phyloP scores from a whole-genome alignment of 2,113 vertebrate genomes.

The Gracilinanus agilis region DNA sequence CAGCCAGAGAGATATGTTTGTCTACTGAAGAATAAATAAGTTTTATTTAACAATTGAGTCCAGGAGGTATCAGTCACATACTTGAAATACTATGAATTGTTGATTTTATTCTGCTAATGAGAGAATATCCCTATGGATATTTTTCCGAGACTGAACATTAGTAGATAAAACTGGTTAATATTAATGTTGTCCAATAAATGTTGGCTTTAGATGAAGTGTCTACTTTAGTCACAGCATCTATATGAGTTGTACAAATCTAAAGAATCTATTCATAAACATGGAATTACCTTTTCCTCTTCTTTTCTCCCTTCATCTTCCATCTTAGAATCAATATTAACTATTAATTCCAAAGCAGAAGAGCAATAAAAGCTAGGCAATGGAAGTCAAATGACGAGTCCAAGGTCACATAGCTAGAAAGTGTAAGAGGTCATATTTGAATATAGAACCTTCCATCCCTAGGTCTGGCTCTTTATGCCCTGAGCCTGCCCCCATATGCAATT shows the following conservation, averaged over 20 bases:
- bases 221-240: conserved; percentile 2
- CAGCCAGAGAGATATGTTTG: background rate
- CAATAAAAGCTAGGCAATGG: no score
- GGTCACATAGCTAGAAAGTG: conserved; percentile 54
- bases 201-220: background rate
- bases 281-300: background rate
- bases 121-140: conserved; percentile 19
- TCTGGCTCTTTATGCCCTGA: no score
- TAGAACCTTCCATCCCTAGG: no score
- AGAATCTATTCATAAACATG: background rate
- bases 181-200: conserved; percentile 1
- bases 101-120: background rate
- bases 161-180: background rate
- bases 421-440: no score
- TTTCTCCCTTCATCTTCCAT: background rate
- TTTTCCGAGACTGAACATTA: conserved; percentile 16
- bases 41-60: background rate
- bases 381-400: no score
- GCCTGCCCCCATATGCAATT: conserved; percentile 18
- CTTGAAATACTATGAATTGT: background rate
- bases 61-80: background rate
- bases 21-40: background rate
- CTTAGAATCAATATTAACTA: no score
- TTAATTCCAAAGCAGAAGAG: no score
- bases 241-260: conserved; percentile 15